phyloP scores from a whole-genome alignment of 2,113 vertebrate genomes.

The Trinectes maculatus region DNA sequence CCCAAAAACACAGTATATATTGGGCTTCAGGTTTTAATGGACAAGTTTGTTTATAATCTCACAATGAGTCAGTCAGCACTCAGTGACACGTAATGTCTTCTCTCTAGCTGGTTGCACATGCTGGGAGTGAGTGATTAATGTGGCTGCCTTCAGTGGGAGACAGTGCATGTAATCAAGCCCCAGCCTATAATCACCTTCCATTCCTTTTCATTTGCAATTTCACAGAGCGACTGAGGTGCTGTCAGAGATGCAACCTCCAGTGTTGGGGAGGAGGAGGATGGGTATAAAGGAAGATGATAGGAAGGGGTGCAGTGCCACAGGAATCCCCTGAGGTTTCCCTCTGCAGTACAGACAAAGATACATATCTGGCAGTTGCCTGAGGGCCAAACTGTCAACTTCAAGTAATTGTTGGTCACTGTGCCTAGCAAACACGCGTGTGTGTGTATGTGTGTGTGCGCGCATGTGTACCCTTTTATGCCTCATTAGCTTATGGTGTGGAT shows the following conservation, averaged over 20 bases:
- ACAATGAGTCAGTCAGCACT: slow-evolving; percentile 49
- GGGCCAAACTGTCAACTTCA: slow-evolving; percentile 66
- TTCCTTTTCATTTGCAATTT: slow-evolving; percentile 74
- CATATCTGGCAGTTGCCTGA: slow-evolving; percentile 59
- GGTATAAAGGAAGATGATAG: neutral
- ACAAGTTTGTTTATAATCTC: slow-evolving; percentile 51
- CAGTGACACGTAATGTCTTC: slow-evolving; percentile 29
- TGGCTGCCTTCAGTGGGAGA: slow-evolving; percentile 68
- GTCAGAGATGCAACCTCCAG: slow-evolving; percentile 42
- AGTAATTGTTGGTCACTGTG: slow-evolving; percentile 63
- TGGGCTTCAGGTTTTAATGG: too few relatives aligned
- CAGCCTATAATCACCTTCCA: slow-evolving; percentile 74
- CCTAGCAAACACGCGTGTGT: slow-evolving; percentile 19
- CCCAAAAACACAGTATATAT: neutral
- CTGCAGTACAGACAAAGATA: slow-evolving; percentile 54
- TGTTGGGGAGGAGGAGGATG: slow-evolving; percentile 4
- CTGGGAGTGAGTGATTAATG: slow-evolving; percentile 71
- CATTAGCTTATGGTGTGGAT: slow-evolving; percentile 59
- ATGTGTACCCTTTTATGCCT: slow-evolving; percentile 66
- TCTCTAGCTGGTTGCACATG: slow-evolving; percentile 40
- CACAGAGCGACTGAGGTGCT: slow-evolving; percentile 55
- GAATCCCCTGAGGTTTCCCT: slow-evolving; percentile 46
- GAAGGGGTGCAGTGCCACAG: slow-evolving; percentile 34
- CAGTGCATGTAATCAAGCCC: slow-evolving; percentile 77
- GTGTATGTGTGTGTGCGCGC: neutral